Conservation (phyloP, 2,797 vertebrate genomes). For the Hydrolagus colliei region DNA sequence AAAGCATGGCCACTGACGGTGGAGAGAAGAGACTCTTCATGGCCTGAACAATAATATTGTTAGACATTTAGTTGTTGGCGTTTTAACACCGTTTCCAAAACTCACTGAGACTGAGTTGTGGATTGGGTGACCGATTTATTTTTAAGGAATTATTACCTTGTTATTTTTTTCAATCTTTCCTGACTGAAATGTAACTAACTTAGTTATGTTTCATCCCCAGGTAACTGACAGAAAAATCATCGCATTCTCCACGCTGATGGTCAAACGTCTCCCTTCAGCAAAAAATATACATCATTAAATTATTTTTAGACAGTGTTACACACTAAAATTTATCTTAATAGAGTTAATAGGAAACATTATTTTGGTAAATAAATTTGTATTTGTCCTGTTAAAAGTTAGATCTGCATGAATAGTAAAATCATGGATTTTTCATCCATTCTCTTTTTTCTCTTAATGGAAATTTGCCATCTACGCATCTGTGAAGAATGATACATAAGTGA, state of each 20-base stretch:
- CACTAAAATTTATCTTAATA: slow-evolving; percentile 11
- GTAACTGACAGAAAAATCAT: slow-evolving; percentile 3
- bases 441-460: neutral
- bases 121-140: too few species aligned
- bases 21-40: too few species aligned
- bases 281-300: slow-evolving; percentile 13
- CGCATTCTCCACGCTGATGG: slow-evolving; percentile 6
- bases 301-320: slow-evolving; percentile 12
- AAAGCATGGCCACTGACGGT: too few species aligned
- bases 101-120: too few species aligned
- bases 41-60: too few species aligned
- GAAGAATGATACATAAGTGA: neutral
- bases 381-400: slow-evolving; percentile 9
- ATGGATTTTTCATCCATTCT: neutral
- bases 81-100: too few species aligned
- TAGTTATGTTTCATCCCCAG: neutral
- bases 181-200: neutral
- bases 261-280: neutral
- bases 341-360: slow-evolving; percentile 2
- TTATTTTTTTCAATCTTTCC: too few species aligned
- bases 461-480: neutral
- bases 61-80: too few species aligned
- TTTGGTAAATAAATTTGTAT: slow-evolving; percentile 6
- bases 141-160: too few species aligned
- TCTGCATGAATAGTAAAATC: neutral